A percentile compares a stretch with the other conserved stretches of the same genome.
phyloP scores from a whole-genome alignment of 2,113 vertebrate genomes.

The Dromaius novaehollandiae region DNA sequence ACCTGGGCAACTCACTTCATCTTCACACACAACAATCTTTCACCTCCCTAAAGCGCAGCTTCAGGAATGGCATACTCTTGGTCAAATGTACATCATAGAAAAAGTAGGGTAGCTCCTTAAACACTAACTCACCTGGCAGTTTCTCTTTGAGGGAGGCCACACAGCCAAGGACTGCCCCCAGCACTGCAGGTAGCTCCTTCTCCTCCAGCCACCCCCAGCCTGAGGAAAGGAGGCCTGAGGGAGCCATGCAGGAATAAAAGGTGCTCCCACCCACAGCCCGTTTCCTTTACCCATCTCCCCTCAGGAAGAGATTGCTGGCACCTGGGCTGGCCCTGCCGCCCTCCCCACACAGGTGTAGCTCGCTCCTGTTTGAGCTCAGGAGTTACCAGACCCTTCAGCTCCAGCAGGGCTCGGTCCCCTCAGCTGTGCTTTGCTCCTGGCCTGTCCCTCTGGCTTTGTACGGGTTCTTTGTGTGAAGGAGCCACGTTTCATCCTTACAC shows the following conservation, averaged over 20 bases:
- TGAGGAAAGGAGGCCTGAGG: rapidly evolving
- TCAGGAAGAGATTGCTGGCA: neutral
- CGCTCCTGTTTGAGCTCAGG: neutral
- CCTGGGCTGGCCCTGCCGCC: neutral
- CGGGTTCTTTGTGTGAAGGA: neutral
- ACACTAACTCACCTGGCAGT: neutral
- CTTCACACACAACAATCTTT: neutral
- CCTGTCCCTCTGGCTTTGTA: no score
- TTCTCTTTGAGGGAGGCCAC: rapidly evolving
- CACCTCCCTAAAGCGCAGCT: neutral
- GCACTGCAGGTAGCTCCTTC: rapidly evolving
- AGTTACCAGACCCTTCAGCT: neutral
- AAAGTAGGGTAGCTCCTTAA: neutral
- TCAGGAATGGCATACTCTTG: neutral
- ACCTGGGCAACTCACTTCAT: neutral
- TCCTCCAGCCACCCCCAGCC: neutral
- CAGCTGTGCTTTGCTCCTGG: neutral
- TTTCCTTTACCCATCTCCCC: neutral
- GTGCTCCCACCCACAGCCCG: rapidly evolving
- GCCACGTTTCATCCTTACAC: rapidly evolving
- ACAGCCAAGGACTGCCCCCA: rapidly evolving
- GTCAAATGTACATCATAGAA: neutral
- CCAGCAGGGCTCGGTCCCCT: neutral
- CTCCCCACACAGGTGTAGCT: neutral
- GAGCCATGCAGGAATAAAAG: rapidly evolving